These are phyloP conservation scores for Aeoliscus strigatus DNA, from an alignment of 2,797 vertebrate genomes.

Conservation along the genomic window DNA sequence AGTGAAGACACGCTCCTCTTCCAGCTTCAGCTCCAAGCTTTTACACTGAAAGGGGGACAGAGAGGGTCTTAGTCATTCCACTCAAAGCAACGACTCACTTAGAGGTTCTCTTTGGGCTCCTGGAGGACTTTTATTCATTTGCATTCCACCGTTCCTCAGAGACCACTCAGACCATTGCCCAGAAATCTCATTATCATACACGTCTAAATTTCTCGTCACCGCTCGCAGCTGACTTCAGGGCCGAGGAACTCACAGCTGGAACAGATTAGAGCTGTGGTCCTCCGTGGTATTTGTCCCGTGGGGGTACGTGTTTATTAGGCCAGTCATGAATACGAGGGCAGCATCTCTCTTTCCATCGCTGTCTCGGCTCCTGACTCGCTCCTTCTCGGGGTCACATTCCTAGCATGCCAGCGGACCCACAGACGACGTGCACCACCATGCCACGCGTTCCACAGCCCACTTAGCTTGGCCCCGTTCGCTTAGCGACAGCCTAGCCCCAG, in stretches of 20 bases:
- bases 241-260: constrained; percentile 23
- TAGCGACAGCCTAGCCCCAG: constrained; percentile 62
- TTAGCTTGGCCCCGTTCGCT: constrained; percentile 61
- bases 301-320: constrained; percentile 43
- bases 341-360: constrained; percentile 32
- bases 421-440: constrained; percentile 66
- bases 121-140: constrained; percentile 29
- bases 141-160: constrained; percentile 27
- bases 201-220: constrained; percentile 18
- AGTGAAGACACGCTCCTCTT: constrained; percentile 91
- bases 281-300: constrained; percentile 10
- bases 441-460: constrained; percentile 69
- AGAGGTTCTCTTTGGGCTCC: constrained; percentile 30
- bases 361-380: constrained; percentile 32
- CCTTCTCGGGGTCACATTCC: constrained; percentile 66
- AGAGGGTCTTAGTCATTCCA: constrained; percentile 14
- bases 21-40: constrained; percentile 85
- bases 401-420: constrained; percentile 58
- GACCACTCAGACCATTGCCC: constrained; percentile 28
- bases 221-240: constrained; percentile 7
- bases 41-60: constrained; percentile 77
- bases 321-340: constrained; percentile 40
- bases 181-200: constrained; percentile 20
- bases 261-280: constrained; percentile 14
- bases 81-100: constrained; percentile 29